Base-by-base conservation (phyloP, 1,140 invertebrate species). In the Drosophila jambulina region DNA sequence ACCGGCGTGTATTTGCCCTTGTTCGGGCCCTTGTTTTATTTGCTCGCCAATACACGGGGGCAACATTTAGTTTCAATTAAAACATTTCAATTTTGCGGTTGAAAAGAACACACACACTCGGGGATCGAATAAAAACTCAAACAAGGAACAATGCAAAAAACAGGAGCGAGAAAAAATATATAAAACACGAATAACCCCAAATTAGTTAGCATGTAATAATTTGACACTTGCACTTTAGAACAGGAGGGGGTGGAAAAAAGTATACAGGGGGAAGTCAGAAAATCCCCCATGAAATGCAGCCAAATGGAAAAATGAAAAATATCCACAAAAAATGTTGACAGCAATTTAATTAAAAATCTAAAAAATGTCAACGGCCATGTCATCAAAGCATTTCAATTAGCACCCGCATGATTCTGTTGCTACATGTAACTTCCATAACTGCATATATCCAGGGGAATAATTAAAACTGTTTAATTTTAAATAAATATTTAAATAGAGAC, bases 41-140 rank as follows among this genome's bases (percentile, higher is more conserved):
- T 85, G 76, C 84, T 62, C 48, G 49, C 82, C 78, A 78, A 82
- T 86, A 76, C 82, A 86, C 82, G 69, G 74, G 82, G 75, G 82
- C 75, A 75, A 74, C 82, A 86, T 86, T 86, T 86, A 86, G 82
- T 86, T 86, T 86, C 82, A 86, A 86, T 86, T 86, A 86, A 86
- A 86, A 82, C 82, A 86, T 82, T 82, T 85, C 82, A 84, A 80
- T 80, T 84, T 85, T 74, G 82, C 68, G 82, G 82, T 86, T 72
- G 38, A 74, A 74, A 36, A 57, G 67, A 72, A 74, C 67, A 74
- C 70, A 57, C 53, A 36, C 29, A 48, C 21, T 40, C 45, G 43
- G 27, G 61, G 38, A 53, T 67, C 38, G 23, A 34, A 54, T 23
- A 57, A 69, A 53, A 69, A 84, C 49, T 48, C 70, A 76, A 75